A percentile compares a stretch with the other conserved stretches of the same genome.
Conservation (phyloP, 1,140 invertebrate species). For the Aphelinus certus region DNA sequence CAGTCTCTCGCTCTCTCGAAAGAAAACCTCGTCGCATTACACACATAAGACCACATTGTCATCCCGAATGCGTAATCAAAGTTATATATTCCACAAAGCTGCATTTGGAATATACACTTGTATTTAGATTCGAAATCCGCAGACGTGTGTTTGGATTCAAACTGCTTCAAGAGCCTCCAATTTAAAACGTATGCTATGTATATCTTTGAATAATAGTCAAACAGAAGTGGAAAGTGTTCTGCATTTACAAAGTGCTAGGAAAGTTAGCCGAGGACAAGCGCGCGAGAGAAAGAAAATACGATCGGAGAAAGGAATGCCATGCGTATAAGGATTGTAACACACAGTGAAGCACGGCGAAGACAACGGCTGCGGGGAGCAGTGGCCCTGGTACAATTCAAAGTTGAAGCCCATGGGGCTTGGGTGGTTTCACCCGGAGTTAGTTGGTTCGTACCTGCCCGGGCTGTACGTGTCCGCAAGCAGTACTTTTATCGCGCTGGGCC, state of each 20-base stretch:
- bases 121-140: no score
- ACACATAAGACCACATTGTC: no score
- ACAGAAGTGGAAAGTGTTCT: background rate
- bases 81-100: background rate
- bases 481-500: slow-evolving; percentile 30
- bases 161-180: no score
- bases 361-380: background rate
- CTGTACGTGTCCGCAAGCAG: background rate
- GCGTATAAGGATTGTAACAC: background rate
- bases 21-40: no score
- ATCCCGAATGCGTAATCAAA: background rate
- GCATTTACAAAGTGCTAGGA: background rate
- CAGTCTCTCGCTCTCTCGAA: no score
- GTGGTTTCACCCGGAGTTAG: background rate
- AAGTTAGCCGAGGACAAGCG: background rate
- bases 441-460: background rate
- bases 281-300: no score
- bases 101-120: no score
- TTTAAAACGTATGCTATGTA: no score
- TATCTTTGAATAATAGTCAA: no score
- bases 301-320: no score
- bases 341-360: no score
- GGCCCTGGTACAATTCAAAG: slow-evolving; percentile 29
- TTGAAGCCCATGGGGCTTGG: slow-evolving; percentile 34
- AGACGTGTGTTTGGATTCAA: no score